Conservation (phyloP, 1,140 invertebrate genomes). For the Tenebrio molitor region DNA sequence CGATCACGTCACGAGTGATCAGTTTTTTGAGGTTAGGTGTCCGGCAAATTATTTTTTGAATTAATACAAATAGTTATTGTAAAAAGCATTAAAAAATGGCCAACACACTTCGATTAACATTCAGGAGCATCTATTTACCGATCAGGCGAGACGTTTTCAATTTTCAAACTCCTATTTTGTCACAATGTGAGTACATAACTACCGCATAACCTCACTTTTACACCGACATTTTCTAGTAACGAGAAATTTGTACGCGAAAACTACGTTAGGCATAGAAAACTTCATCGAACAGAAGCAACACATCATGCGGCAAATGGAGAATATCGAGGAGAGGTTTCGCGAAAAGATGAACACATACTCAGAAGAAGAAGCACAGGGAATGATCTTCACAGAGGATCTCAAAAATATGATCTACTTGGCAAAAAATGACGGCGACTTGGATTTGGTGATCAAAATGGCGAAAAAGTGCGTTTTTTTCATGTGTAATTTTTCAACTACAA, state of each 20-base stretch:
- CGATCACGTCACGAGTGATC: no score
- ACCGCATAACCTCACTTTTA: slow-evolving; percentile 1
- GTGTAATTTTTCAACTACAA: slow-evolving; percentile 4
- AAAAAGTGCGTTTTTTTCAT: slow-evolving; percentile 69
- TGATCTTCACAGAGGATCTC: slow-evolving; percentile 88
- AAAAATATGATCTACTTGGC: slow-evolving; percentile 84
- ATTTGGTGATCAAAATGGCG: slow-evolving; percentile 78
- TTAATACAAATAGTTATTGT: no score
- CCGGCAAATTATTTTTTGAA: no score
- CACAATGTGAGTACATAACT: neutral
- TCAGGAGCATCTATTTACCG: neutral
- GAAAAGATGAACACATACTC: slow-evolving; percentile 77
- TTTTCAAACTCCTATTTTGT: neutral
- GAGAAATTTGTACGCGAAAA: slow-evolving; percentile 68
- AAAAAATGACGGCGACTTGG: slow-evolving; percentile 73
- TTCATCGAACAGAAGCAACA: slow-evolving; percentile 71
- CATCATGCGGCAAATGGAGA: slow-evolving; percentile 71
- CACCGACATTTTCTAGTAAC: neutral
- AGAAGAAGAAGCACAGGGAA: slow-evolving; percentile 68
- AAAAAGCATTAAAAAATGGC: slow-evolving; percentile 2
- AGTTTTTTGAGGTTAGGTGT: slow-evolving; percentile 25
- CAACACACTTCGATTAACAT: neutral
- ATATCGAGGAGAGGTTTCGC: slow-evolving; percentile 75
- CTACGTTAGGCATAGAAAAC: slow-evolving; percentile 72
- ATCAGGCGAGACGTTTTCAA: neutral